Percentiles rank a stretch among this genome's conserved stretches.
These are phyloP conservation scores for Sminthopsis crassicaudata DNA, from an alignment of 2,113 vertebrate species.

Conservation along the genomic window DNA sequence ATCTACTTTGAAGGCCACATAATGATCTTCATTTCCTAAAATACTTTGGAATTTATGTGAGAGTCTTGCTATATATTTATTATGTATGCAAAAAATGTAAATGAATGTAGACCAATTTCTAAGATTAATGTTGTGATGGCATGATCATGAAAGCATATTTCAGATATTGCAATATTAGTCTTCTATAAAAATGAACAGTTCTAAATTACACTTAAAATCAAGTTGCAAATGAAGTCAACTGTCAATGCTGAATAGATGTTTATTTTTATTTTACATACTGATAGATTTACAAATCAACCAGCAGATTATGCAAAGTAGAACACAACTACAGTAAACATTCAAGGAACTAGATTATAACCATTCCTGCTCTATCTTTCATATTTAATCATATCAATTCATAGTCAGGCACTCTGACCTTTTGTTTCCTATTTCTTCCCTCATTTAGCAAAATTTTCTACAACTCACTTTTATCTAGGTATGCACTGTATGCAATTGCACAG, in stretches of 20 bases:
- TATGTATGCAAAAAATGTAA: constrained; percentile 46
- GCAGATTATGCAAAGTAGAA: constrained; percentile 10
- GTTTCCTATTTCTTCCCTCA: background rate
- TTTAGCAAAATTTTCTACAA: background rate
- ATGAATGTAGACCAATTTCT: constrained; percentile 33
- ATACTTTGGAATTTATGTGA: constrained; percentile 2
- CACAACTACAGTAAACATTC: background rate
- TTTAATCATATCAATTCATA: background rate
- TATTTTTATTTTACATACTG: constrained; percentile 35
- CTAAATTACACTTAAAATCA: constrained; percentile 32
- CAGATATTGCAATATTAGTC: background rate
- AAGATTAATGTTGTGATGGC: constrained; percentile 38
- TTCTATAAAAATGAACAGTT: constrained; percentile 40
- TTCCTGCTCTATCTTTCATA: background rate
- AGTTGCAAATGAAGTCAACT: constrained; percentile 12
- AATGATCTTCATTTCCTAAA: constrained; percentile 38
- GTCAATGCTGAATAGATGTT: background rate
- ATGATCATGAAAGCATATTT: constrained; percentile 31
- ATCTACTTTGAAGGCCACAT: constrained; percentile 4
- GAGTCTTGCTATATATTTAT: constrained; percentile 25
- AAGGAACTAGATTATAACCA: no score
- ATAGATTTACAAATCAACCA: constrained; percentile 19
- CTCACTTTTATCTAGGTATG: background rate
- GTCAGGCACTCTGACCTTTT: background rate
- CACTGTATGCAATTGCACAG: background rate